Evolutionary conservation across 1,140 invertebrate species (phyloP), one percentile per base, ranked within the genome.

Genomic region (Drosophila pseudoobscura): DNA sequence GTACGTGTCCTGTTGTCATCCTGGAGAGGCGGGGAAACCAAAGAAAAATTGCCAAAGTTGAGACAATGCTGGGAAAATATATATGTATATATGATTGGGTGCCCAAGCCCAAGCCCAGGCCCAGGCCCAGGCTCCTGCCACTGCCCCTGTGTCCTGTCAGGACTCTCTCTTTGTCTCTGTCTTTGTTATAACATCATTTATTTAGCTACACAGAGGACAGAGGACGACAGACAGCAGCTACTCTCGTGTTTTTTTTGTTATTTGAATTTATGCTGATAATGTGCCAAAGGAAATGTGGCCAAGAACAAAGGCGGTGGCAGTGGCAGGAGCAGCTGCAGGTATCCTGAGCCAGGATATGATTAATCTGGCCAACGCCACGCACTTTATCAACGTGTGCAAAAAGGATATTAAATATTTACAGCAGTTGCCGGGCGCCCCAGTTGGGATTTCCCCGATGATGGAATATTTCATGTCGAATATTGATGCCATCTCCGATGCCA

Each of bases 251-350:
- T 82, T 17, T 17, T 87, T 87, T 82, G 0, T 17, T 85, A 87
- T 87, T 87, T 87, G 82, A 87, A 87, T 87, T 88, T 87, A 87
- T 87, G 83, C 79, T 88, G 83, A 84, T 88, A 89, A 88, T 89
- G 78, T 88, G 79, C 58, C 66, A 58, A 58, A 59, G 20, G 49
- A 51, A 53, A 46, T 22, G n/a, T 43, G 41, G 24, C 39, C 17
- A 47, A 62, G 52, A 77, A 80, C 78, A 82, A 80, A 82, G 78
- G 72, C 24, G 39, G 2, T 35, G 9, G 31, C 1, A 13, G 11
- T 15, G 53, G 43, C 50, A 66, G 45, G 59, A 62, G 71, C 56
- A 24, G 29, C 20, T 75, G 62, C 53, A 62, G 49, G 44, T 46
- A 69, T 65, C 63, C 70, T 41, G 35, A 26, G 29, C 24, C 59